Percentiles rank a stretch among this genome's conserved stretches.
phyloP scores from a whole-genome alignment of 2,797 vertebrate species.

The Catharus ustulatus region DNA sequence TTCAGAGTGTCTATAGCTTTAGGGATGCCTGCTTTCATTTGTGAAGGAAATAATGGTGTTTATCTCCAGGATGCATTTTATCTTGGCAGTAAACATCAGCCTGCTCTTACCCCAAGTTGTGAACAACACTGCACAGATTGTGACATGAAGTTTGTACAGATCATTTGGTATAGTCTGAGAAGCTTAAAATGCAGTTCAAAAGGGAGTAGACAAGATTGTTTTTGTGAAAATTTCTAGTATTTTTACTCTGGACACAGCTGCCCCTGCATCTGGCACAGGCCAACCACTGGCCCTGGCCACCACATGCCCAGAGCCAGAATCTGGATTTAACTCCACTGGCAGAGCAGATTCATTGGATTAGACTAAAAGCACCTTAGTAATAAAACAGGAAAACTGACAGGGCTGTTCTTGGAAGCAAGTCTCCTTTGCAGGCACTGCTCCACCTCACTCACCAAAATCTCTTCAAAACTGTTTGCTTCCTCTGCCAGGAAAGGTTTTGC shows the following conservation, averaged over 20 bases:
- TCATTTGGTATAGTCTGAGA: neutral
- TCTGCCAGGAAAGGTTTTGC: neutral
- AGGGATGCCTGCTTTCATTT: neutral
- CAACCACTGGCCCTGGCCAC: no score
- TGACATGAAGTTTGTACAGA: neutral
- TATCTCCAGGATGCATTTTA: neutral
- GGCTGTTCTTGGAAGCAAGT: neutral
- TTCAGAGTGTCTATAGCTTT: neutral
- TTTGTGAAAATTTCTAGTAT: neutral
- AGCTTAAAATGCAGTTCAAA: neutral
- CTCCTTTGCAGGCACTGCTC: neutral
- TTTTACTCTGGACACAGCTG: neutral
- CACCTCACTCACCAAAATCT: neutral
- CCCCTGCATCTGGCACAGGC: neutral
- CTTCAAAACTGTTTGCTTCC: neutral
- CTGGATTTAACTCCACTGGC: neutral
- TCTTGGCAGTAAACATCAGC: neutral
- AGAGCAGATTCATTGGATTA: neutral
- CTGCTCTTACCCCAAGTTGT: neutral
- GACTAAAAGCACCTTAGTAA: neutral
- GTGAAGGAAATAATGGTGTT: neutral
- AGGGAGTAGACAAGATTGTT: neutral
- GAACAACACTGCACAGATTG: neutral
- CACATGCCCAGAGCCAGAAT: fast-evolving
- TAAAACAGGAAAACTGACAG: neutral